Evolutionary conservation across 2,797 vertebrate genomes (phyloP), one percentile per base, ranked within the genome.

Genomic region (Phoeniculus purpureus): DNA sequence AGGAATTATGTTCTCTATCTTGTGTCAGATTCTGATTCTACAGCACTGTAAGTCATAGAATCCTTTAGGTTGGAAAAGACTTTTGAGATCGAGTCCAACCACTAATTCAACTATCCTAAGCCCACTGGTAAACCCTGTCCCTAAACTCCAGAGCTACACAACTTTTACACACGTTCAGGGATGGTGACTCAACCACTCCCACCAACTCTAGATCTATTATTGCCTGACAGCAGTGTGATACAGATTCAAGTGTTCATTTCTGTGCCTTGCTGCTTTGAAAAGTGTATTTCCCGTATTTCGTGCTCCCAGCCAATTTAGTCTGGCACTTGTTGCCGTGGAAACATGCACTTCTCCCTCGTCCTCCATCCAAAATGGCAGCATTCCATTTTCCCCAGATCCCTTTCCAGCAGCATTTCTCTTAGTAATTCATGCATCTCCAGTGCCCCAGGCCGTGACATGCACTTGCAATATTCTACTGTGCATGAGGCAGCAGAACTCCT

Each of bases 281-380:
- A 90, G 48, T 74, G 52, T n/a, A 32, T 81, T 91, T 60, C 77
- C 72, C 22, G 3, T 58, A 75, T 65, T 67, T 73, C 2, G 1
- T 83, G 62, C 80, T 95, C 64, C n/a, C 32, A 76, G 73, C 32
- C 34, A 89, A 92, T 93, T 85, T 83, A 77, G 55, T 59, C 80
- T 87, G 72, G 75, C 85, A 89, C 85, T 78, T 79, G 96, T 98
- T 97, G 92, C 94, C 85, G 13, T 91, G 94, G 95, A 94, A 96
- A 97, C 89, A 1, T 6, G 51, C 55, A 67, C 52, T 1, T 90
- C 74, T 47, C 50, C 51, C 13, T 10, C 31, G 4, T 82, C 50
- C 84, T 81, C 85, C 59, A 52, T 68, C 93, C 55, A 26, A 62
- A 94, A 73, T 55, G 72, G 81, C 89, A 91, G 12, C 20, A 78